Percentiles rank a stretch among this genome's conserved stretches.
Conservation (phyloP, 2,113 vertebrate species). For the Genyomyrus donnyi region DNA sequence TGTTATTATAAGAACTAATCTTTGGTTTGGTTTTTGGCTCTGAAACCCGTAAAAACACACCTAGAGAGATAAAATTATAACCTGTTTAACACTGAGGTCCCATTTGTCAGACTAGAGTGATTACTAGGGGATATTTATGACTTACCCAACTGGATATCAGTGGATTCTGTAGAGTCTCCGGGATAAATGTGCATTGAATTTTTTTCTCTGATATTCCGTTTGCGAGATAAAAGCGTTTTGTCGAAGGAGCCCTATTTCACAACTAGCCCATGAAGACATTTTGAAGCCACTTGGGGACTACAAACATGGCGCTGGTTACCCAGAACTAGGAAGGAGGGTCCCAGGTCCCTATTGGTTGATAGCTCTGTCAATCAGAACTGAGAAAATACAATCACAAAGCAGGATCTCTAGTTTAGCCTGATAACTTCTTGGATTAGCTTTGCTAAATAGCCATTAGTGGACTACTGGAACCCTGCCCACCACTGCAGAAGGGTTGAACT, state of each 20-base stretch:
- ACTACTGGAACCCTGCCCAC: background rate
- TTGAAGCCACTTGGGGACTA: background rate
- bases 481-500: background rate
- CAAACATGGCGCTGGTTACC: too few species aligned
- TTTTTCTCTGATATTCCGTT: too few species aligned
- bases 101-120: background rate
- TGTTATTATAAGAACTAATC: background rate
- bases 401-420: background rate
- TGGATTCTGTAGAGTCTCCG: background rate
- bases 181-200: too few species aligned
- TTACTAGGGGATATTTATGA: background rate
- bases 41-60: background rate
- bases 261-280: background rate
- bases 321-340: background rate
- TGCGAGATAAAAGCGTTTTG: too few species aligned
- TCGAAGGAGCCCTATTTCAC: too few species aligned
- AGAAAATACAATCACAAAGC: background rate
- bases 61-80: background rate
- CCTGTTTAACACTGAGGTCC: background rate
- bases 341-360: background rate
- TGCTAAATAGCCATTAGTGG: background rate
- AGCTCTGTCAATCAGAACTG: background rate
- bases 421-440: background rate
- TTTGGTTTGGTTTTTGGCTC: background rate
- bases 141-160: background rate